Base-by-base conservation (phyloP, 37 sponge, comb jelly and placozoan species). In the Cladorhizidae sp. region DNA sequence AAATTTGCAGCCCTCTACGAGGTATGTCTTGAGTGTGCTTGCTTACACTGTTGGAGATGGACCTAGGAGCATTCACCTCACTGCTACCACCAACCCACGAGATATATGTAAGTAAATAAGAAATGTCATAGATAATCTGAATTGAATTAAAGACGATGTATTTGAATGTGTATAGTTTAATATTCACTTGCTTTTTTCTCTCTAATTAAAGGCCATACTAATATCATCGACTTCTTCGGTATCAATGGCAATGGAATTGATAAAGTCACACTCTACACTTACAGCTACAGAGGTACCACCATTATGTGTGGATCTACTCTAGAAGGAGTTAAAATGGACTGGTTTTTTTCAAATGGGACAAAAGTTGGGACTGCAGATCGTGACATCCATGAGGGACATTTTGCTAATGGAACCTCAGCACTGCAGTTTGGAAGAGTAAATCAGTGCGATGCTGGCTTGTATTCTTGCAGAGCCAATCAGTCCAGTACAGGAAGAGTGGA, bases 11-110 rank as follows among this genome's bases (percentile, higher is more conserved):
- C 75, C 83, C 5, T 36, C 25, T 26, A 83, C 74, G 21, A 45
- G 64, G 0, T 83, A 83, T 45, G 22, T 52, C 1, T 62, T 63
- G 18, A 83, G 73, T 74, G 56, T 74, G 1, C 55, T 83, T 45
- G 83, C 83, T 5, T 83, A 54, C 83, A 83, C 83, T n/a, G 49
- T 67, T 38, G 67, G 28, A 33, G 75, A 83, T 74, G 83, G 83
- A 1, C 83, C 83, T 3, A 74, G 83, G 26, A 64, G 54, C 33
- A 61, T 74, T 21, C 56, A 50, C 31, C 67, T 83, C 12, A 74
- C 75, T 65, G 75, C 49, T 23, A 21, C 74, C n/a, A 83, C 83
- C 20, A 25, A 21, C 17, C 23, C 22, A 36, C 45, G 37, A 61
- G 77, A 59, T 76, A 61, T 9, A 42, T 45, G 49, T 45, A 45